Evolutionary conservation across 2,797 vertebrate species (phyloP).

Genomic region (Potorous gilbertii): DNA sequence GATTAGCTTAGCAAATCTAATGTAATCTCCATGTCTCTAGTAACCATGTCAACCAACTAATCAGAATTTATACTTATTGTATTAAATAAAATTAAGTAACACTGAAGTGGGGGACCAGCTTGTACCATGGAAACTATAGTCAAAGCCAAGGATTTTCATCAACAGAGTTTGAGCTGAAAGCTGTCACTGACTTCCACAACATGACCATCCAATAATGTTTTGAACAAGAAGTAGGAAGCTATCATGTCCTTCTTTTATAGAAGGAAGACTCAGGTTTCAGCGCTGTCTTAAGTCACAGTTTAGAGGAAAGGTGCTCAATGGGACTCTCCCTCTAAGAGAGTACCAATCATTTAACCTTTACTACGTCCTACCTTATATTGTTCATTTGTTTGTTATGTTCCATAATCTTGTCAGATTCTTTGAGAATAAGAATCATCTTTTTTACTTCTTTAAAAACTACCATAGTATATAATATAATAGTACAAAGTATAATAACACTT

Average conservation of each 20-base stretch:
- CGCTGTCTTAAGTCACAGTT: neutral
- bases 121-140: neutral
- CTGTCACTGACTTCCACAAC: neutral
- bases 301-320: neutral
- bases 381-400: neutral
- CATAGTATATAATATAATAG: neutral
- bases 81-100: neutral
- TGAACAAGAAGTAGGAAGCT: neutral
- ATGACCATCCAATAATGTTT: neutral
- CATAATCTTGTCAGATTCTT: neutral
- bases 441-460: neutral
- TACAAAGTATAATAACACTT: neutral
- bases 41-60: slow-evolving; percentile 9
- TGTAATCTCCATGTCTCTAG: neutral
- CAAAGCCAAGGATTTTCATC: neutral
- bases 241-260: neutral
- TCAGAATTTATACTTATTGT: slow-evolving; percentile 11
- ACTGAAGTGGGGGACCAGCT: neutral
- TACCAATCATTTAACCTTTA: neutral
- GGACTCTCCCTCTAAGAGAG: neutral
- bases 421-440: neutral
- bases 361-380: neutral
- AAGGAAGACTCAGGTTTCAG: neutral
- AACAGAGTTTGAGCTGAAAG: neutral
- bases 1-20: neutral